Evolutionary conservation across 1,140 invertebrate genomes (phyloP), one percentile per base, ranked within the genome.

Genomic region (Drosophila grimshawi): DNA sequence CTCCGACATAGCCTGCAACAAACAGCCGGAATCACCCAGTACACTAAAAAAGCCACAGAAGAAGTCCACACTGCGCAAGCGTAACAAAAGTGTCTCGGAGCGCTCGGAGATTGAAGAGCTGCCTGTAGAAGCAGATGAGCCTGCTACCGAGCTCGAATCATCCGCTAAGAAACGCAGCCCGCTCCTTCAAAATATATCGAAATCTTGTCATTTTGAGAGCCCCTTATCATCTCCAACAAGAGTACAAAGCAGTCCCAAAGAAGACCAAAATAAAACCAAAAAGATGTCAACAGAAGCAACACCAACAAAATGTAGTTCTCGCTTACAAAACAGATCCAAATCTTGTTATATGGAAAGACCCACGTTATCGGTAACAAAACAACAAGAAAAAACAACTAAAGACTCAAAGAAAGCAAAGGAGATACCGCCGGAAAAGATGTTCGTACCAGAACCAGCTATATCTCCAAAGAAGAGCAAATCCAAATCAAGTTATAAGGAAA

Each of bases 181-280:
- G 2, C 56, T 37, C 11, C 11, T 53, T 4, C 41, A 4, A 29
- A 62, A 46, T n/a, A 52, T 30, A 62, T 69, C 66, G 2, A 69
- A 61, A n/a, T 46, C 49, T 6, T 41, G 19, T 39, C 46, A 53
- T 37, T 3, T 52, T 6, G 49, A 62, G 29, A 19, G 33, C 2
- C 51, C 33, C 2, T 29, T 7, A 2, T 10, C 30, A 0, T 55
- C 51, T 0, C 37, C 37, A 45, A 35, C 35, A 5, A 51, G 2
- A 6, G 6, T 30, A 10, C 5, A 7, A 41, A 41, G 5, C 19
- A 33, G 33, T 41, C 8, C 8, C 7, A 41, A 41, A 2, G 39
- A 41, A 2, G 7, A 41, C 10, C 1, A 41, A 41, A 10, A 41
- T 1, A 41, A 10, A 5, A 10, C 8, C 8, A 41, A 41, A 10